Evolutionary conservation across 2,113 vertebrate species (phyloP), one percentile per base, ranked within the genome.

Genomic region (Vidua macroura): DNA sequence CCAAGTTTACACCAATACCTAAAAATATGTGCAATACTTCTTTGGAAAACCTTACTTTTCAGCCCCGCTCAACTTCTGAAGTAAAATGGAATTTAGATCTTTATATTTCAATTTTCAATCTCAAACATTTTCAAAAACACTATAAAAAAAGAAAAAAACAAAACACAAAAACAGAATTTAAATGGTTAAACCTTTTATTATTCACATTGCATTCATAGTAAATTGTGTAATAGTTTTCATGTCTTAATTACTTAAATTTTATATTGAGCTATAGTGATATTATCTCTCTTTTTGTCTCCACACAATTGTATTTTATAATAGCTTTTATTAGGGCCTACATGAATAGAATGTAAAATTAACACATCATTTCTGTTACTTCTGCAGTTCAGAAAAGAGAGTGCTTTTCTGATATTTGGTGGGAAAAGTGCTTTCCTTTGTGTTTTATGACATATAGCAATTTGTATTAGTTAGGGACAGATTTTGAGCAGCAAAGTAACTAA

Each of bases 231-330:
- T 97, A 98, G 98, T 98, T 98, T 98, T 98, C 98, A 98, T 97
- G 97, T 98, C 98, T 98, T 98, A 98, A 98, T 98, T 98, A 98
- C 98, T 98, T 98, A 98, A 98, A 98, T 98, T 98, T 98, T 98
- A 98, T 98, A 98, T 98, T 97, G 97, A 98, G 97, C 97, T 96
- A 97, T 97, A 98, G 98, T 97, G 98, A 98, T 98, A 98, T 97
- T 98, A 98, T 98, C 98, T 98, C 97, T 97, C 98, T 97, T 98
- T 98, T 98, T 98, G 98, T 98, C 98, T 98, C 97, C 96, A 96
- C 94, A 98, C 98, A 98, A 98, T 98, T 98, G 98, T 98, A 97
- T 97, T 98, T 98, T 98, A 98, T 98, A 98, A 98, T 98, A 96
- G 98, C 98, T 98, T 98, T 98, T 98, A 98, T 98, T 98, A 98